Conservation (phyloP, 2,888 invertebrate genomes). For the Metalampra italica region DNA sequence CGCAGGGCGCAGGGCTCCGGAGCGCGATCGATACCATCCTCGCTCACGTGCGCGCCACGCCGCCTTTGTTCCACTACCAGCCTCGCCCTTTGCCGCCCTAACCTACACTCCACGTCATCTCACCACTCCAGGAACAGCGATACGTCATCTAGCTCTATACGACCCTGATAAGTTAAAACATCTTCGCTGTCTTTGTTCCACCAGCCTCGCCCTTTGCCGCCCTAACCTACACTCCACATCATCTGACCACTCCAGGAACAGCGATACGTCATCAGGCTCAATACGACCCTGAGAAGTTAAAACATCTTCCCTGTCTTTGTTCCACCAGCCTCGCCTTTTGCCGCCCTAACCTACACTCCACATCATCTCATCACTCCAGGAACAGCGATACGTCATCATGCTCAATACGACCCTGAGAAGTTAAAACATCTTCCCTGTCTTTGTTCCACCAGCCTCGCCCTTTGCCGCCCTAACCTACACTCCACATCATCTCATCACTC, state of each 20-base stretch:
- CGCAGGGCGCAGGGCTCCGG: slow-evolving; percentile 34
- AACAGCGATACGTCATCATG: neutral
- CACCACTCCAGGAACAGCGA: neutral
- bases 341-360: slow-evolving; percentile 5
- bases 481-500: no score
- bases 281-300: no score
- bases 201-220: no score
- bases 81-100: slow-evolving; percentile 5
- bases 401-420: neutral
- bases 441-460: no score
- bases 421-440: no score
- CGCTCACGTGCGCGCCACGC: slow-evolving; percentile 34
- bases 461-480: no score
- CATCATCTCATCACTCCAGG: neutral
- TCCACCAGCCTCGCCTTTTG: neutral
- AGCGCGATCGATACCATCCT: slow-evolving; percentile 33
- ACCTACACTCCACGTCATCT: neutral
- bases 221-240: no score
- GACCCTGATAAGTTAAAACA: no score
- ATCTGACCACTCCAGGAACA: no score
- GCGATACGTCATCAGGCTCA: no score
- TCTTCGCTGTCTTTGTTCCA: no score
- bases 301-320: slow-evolving; percentile 13
- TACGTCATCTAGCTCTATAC: neutral
- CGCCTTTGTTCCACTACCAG: slow-evolving; percentile 33